A percentile compares a stretch with the other conserved stretches of the same genome.
These are phyloP conservation scores for Origma solitaria DNA, from an alignment of 2,113 vertebrate genomes.

Conservation along the genomic window DNA sequence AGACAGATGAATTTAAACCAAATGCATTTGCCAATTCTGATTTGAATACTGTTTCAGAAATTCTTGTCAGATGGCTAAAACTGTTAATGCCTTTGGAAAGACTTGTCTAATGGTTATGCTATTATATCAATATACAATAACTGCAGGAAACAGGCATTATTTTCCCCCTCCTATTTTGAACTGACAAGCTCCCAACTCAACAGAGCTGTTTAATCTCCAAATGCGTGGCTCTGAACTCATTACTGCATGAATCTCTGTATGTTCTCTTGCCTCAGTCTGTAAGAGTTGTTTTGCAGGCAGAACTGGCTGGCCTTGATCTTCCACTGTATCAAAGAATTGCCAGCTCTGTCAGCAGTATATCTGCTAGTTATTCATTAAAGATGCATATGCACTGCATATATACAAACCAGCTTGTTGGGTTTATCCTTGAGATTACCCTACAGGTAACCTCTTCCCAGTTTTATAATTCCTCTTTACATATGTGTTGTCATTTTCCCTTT, in stretches of 20 bases:
- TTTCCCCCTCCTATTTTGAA: not conserved
- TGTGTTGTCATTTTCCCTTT: not conserved
- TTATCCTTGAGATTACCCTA: not conserved
- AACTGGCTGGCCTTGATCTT: conserved; percentile 16
- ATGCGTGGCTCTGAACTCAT: not conserved
- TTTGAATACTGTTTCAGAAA: not conserved
- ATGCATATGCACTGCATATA: not conserved
- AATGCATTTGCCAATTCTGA: not conserved
- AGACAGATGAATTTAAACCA: not conserved
- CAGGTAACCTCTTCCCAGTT: not conserved
- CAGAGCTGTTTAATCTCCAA: not conserved
- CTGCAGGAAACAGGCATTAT: not conserved
- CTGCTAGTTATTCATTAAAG: conserved; percentile 2
- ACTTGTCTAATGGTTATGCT: not conserved
- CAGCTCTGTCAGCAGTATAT: not conserved
- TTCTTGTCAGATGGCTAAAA: not conserved
- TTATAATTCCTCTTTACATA: not conserved
- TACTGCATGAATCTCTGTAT: not conserved
- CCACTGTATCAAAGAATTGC: not conserved
- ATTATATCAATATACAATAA: not conserved
- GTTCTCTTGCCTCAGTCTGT: not conserved
- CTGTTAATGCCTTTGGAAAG: not conserved
- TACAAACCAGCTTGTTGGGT: not conserved
- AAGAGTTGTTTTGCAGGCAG: not conserved
- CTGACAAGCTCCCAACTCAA: not conserved